Evolutionary conservation across 2,113 vertebrate species (phyloP).

Genomic region (Myodes glareolus): DNA sequence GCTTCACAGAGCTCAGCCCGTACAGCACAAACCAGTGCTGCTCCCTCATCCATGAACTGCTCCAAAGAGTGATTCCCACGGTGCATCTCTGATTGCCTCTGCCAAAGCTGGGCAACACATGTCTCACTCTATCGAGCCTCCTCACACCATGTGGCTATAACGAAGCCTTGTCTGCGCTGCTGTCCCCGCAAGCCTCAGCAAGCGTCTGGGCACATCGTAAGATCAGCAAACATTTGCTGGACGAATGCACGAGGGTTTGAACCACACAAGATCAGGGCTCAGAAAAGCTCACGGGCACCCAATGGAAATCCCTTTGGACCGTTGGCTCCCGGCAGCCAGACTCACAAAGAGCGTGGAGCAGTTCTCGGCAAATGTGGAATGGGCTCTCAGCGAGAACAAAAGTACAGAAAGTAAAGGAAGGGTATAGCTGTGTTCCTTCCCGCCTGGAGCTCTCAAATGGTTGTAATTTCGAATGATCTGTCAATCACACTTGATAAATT

Average conservation of each 20-base stretch:
- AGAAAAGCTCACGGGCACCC: background rate
- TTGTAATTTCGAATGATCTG: conserved; percentile 42
- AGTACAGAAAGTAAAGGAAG: background rate
- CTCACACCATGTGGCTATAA: rapidly evolving
- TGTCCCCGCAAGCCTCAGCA: background rate
- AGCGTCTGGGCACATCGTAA: background rate
- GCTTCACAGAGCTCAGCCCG: background rate
- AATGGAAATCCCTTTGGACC: background rate
- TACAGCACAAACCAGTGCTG: rapidly evolving
- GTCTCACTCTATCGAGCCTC: rapidly evolving
- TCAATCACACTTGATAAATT: conserved; percentile 57
- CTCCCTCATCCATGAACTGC: background rate
- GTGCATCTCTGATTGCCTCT: background rate
- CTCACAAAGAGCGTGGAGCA: background rate
- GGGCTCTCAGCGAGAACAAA: conserved; percentile 36
- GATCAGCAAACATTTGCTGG: background rate
- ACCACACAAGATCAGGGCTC: background rate
- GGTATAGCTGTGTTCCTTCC: background rate
- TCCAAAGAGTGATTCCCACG: background rate
- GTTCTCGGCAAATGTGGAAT: conserved; percentile 25
- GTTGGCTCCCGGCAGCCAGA: background rate
- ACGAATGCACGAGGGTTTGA: background rate
- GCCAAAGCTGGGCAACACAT: rapidly evolving
- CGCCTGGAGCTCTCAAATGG: conserved; percentile 44
- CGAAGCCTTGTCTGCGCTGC: background rate